phyloP scores from a whole-genome alignment of 2,888 invertebrate species.

The Cheilosia variabilis region DNA sequence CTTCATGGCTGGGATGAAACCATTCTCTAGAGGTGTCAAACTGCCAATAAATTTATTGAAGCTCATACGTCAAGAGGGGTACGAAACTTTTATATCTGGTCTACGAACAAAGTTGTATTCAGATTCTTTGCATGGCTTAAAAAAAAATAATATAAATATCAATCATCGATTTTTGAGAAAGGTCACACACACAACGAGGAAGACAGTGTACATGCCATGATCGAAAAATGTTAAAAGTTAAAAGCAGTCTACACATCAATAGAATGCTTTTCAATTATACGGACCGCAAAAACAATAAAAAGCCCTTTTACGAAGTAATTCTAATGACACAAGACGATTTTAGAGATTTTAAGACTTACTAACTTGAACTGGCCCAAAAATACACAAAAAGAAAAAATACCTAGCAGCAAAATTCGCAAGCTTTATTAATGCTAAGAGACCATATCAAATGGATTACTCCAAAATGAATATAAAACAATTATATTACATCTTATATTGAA shows the following conservation, averaged over 20 bases:
- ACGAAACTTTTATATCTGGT: slow-evolving; percentile 45
- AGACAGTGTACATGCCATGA: no score
- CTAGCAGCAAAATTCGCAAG: no score
- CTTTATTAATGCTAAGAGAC: not conserved
- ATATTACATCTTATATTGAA: not conserved
- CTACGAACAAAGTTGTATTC: slow-evolving; percentile 58
- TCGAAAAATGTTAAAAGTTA: no score
- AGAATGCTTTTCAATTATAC: no score
- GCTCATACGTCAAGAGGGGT: slow-evolving; percentile 17
- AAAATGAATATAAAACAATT: not conserved
- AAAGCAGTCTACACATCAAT: not conserved
- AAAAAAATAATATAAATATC: slow-evolving; percentile 50
- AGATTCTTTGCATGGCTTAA: slow-evolving; percentile 35
- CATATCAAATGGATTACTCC: not conserved
- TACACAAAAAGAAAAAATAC: no score
- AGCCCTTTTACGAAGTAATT: no score
- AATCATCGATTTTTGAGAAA: slow-evolving; percentile 55
- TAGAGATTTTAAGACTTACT: no score
- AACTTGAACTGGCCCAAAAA: not conserved
- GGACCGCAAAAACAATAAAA: not conserved
- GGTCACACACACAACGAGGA: slow-evolving; percentile 31
- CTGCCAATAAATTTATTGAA: slow-evolving; percentile 68
- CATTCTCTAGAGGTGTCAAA: slow-evolving; percentile 54
- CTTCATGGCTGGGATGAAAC: no score
- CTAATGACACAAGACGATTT: no score